Conservation (phyloP, 92 coral and sea anemone species). For the Montipora capitata region DNA sequence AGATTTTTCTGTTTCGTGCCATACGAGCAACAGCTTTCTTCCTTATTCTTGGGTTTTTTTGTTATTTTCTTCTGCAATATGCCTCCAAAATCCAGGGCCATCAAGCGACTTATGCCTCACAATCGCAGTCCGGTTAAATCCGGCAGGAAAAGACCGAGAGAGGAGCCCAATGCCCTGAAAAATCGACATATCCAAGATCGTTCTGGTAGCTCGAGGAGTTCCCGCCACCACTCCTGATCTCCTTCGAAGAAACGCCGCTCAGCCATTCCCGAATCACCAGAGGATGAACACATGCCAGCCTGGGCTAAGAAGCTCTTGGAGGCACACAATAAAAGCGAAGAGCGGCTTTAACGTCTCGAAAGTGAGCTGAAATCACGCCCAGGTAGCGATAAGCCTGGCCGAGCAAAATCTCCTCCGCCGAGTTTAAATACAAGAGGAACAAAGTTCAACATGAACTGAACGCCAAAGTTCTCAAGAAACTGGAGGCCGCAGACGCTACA, state of each 20-base stretch:
- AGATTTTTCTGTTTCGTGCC: no score
- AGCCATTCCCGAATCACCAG: background rate
- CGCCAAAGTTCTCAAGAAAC: no score
- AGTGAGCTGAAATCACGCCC: no score
- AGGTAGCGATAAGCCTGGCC: no score
- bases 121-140: background rate
- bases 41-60: background rate
- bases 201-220: constrained; percentile 19
- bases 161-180: background rate
- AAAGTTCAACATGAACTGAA: no score
- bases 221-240: constrained; percentile 12
- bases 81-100: no score
- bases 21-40: no score
- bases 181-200: background rate
- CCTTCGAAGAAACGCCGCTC: constrained; percentile 6
- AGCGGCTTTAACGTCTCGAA: no score
- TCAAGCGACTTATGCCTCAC: background rate
- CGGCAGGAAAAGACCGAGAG: background rate
- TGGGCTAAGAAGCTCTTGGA: no score
- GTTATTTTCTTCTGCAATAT: background rate
- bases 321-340: no score
- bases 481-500: no score
- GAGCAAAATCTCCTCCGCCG: no score
- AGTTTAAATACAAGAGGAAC: background rate
- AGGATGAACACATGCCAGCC: background rate